phyloP scores from a whole-genome alignment of 2,113 vertebrate species.

The Brachypodius melanocephalos region DNA sequence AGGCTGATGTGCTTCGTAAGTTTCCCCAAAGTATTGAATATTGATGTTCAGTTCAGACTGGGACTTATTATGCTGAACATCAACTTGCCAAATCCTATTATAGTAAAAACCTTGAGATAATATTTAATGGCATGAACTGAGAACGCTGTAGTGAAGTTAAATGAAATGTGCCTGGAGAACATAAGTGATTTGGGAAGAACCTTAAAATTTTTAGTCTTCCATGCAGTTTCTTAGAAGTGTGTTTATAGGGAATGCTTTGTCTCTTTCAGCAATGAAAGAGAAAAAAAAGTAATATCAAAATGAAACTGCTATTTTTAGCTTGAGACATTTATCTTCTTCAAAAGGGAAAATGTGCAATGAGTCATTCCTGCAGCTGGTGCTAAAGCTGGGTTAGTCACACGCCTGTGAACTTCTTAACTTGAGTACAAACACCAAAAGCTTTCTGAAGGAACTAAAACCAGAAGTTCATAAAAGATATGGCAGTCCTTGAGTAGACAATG shows the following conservation, averaged over 20 bases:
- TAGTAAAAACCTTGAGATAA: not conserved
- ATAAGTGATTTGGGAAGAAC: not conserved
- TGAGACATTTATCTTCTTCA: not conserved
- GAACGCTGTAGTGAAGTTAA: not conserved
- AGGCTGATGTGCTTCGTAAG: not conserved
- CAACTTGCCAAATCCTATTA: not conserved
- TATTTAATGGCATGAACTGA: not conserved
- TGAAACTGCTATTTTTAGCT: not conserved
- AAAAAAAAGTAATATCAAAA: not conserved
- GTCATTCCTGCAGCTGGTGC: not conserved
- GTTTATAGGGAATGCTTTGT: not conserved
- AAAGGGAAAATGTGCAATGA: not conserved
- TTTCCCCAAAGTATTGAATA: not conserved
- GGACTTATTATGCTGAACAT: not conserved
- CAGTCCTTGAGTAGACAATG: not conserved
- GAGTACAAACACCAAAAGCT: not conserved
- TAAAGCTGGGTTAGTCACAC: not conserved
- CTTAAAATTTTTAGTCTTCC: not conserved
- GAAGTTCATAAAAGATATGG: not conserved
- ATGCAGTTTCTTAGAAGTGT: not conserved
- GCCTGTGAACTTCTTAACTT: not conserved
- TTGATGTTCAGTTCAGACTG: not conserved
- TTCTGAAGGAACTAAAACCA: not conserved
- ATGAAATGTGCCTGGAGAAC: not conserved
- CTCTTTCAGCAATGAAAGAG: not conserved